These are phyloP conservation scores for Choloepus didactylus DNA, from an alignment of 2,797 vertebrate species.

Conservation along the genomic window DNA sequence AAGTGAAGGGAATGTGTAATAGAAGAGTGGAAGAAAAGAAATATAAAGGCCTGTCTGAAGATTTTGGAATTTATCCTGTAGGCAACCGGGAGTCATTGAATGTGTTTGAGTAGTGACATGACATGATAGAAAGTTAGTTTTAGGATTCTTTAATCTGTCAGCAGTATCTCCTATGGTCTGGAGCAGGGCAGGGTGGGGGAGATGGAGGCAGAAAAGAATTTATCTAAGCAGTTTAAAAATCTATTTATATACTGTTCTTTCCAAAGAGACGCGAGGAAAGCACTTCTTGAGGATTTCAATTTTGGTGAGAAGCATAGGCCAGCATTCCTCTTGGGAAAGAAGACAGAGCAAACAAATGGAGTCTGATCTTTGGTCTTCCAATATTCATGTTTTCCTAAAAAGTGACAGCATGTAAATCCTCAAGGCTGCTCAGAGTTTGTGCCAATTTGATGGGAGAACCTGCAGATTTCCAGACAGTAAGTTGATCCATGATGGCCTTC, in stretches of 20 bases:
- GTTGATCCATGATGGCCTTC: conserved; percentile 69
- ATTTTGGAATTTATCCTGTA: conserved; percentile 46
- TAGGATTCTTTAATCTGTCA: conserved; percentile 35
- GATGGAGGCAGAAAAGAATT: neutral
- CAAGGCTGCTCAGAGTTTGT: conserved; percentile 59
- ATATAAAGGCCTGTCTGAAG: neutral
- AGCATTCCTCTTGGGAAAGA: conserved; percentile 57
- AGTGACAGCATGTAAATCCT: conserved; percentile 73
- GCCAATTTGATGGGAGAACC: conserved; percentile 70
- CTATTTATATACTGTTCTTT: conserved; percentile 61
- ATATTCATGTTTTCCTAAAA: conserved; percentile 78
- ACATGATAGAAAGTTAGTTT: conserved; percentile 45
- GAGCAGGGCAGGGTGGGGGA: neutral
- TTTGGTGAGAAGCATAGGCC: conserved; percentile 54
- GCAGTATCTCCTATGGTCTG: neutral
- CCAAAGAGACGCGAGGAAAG: neutral
- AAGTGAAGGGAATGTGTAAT: neutral
- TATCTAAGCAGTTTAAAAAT: conserved; percentile 54
- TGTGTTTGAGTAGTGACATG: conserved; percentile 31
- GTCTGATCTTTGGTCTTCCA: conserved; percentile 46
- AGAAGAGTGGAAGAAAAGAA: conserved; percentile 22
- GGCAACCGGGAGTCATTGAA: conserved; percentile 48
- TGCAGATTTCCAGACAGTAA: conserved; percentile 73
- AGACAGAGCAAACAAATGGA: conserved; percentile 58
- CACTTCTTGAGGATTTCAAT: neutral